Percentiles rank a stretch among this genome's conserved stretches.
These are phyloP conservation scores for Mesocentrotus franciscanus DNA, from an alignment of 53 echinoderm and acorn worm genomes.

Conservation along the genomic window DNA sequence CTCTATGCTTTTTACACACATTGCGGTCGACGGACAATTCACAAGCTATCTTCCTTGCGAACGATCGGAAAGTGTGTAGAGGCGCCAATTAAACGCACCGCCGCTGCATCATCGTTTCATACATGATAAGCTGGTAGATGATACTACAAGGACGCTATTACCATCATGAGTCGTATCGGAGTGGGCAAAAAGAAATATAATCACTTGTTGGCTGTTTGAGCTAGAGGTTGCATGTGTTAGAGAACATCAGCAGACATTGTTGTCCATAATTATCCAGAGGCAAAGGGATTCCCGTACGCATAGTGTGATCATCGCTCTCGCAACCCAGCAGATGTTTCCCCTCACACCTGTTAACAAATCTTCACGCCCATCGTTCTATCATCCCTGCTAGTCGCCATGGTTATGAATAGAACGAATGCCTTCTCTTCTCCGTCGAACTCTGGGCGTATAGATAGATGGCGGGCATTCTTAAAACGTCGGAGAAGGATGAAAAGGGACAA, in stretches of 20 bases:
- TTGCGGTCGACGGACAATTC: not conserved
- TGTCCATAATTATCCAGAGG: not conserved
- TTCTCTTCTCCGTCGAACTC: not conserved
- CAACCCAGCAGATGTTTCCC: not conserved
- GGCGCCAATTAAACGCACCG: not conserved
- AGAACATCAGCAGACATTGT: not conserved
- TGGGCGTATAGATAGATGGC: not conserved
- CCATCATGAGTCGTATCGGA: not conserved
- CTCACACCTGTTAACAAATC: not conserved
- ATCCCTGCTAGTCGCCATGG: conserved; percentile 6
- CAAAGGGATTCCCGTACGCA: not conserved
- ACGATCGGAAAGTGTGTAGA: not conserved
- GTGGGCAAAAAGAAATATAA: not conserved
- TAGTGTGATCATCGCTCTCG: not conserved
- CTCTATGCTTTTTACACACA: not conserved
- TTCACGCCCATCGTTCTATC: not conserved
- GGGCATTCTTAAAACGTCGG: not conserved
- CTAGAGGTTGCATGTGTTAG: not conserved
- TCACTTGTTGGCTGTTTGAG: not conserved
- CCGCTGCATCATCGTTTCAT: not conserved
- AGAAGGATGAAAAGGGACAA: conserved; percentile 7
- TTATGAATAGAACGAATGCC: not conserved
- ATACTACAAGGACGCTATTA: not conserved
- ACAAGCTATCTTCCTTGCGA: not conserved
- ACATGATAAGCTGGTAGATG: not conserved